A percentile compares a stretch with the other conserved stretches of the same genome.
Conservation (phyloP, 2,888 invertebrate species). For the Drosophila colorata region DNA sequence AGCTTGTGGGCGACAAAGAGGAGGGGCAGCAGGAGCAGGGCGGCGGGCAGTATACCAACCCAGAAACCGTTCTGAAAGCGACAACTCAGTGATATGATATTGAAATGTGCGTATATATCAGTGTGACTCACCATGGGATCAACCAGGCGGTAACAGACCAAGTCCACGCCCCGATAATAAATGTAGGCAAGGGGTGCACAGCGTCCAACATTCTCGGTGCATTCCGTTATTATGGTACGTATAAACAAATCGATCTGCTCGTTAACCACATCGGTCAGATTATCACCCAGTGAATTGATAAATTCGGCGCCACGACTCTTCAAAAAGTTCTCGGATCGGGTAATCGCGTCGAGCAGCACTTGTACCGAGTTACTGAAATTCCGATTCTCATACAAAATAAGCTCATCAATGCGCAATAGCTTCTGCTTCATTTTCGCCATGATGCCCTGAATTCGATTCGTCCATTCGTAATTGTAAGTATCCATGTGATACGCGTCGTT, state of each 20-base stretch:
- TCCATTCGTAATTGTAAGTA: slow-evolving; percentile 22
- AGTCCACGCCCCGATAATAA: slow-evolving; percentile 44
- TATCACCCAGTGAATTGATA: slow-evolving; percentile 27
- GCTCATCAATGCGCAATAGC: slow-evolving; percentile 25
- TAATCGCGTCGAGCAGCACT: slow-evolving; percentile 16
- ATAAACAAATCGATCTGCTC: slow-evolving; percentile 25
- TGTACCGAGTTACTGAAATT: slow-evolving; percentile 29
- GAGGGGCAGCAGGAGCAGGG: slow-evolving; percentile 92
- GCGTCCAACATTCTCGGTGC: slow-evolving; percentile 31
- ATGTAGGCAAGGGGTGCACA: slow-evolving; percentile 54
- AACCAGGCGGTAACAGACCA: slow-evolving; percentile 46
- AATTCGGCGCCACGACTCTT: slow-evolving; percentile 9
- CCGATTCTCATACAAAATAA: slow-evolving; percentile 46
- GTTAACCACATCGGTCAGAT: slow-evolving; percentile 32
- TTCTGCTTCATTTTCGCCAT: slow-evolving; percentile 15
- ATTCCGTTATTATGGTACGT: background rate
- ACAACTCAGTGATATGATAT: no score
- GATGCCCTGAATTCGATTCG: background rate
- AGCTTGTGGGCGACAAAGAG: slow-evolving; percentile 91
- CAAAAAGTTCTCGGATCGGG: slow-evolving; percentile 29
- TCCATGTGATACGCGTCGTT: slow-evolving; percentile 37
- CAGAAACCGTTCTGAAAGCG: slow-evolving; percentile 93
- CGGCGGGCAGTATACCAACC: slow-evolving; percentile 93
- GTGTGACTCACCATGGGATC: slow-evolving; percentile 51
- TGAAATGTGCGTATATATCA: background rate